These are phyloP conservation scores for Thrips palmi DNA, from an alignment of 1,140 invertebrate genomes.

Conservation along the genomic window DNA sequence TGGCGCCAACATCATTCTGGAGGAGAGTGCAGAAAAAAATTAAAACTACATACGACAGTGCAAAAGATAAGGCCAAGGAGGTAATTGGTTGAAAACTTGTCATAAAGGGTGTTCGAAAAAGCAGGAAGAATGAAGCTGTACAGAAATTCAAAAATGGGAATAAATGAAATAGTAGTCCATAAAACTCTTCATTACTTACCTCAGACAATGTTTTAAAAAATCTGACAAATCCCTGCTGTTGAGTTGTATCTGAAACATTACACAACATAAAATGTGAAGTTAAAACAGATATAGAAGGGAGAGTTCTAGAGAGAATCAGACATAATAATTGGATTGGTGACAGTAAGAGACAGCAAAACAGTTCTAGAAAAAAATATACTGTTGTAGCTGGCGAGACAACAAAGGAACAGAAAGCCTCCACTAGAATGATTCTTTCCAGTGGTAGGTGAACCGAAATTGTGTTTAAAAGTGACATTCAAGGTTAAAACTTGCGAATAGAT, in stretches of 20 bases:
- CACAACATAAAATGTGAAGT: no score
- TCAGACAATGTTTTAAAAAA: conserved; percentile 35
- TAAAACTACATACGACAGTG: conserved; percentile 22
- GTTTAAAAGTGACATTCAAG: no score
- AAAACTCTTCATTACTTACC: conserved; percentile 23
- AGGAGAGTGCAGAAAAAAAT: conserved; percentile 28
- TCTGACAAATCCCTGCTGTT: conserved; percentile 35
- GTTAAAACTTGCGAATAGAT: no score
- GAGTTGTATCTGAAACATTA: conserved; percentile 34
- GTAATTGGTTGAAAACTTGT: conserved; percentile 25
- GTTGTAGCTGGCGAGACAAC: no score
- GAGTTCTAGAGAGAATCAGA: no score
- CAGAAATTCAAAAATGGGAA: not conserved
- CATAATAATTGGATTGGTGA: no score
- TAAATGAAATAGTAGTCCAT: conserved; percentile 2
- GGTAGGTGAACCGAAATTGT: no score
- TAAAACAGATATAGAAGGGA: no score
- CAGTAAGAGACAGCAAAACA: no score
- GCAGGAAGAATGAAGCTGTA: conserved; percentile 13
- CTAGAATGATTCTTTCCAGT: no score
- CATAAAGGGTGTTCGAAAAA: conserved; percentile 11
- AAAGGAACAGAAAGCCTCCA: no score
- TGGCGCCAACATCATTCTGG: conserved; percentile 31
- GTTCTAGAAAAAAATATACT: no score
- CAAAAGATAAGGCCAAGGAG: conserved; percentile 29